phyloP scores from a whole-genome alignment of 2,113 vertebrate species.

The Sylvietta virens region DNA sequence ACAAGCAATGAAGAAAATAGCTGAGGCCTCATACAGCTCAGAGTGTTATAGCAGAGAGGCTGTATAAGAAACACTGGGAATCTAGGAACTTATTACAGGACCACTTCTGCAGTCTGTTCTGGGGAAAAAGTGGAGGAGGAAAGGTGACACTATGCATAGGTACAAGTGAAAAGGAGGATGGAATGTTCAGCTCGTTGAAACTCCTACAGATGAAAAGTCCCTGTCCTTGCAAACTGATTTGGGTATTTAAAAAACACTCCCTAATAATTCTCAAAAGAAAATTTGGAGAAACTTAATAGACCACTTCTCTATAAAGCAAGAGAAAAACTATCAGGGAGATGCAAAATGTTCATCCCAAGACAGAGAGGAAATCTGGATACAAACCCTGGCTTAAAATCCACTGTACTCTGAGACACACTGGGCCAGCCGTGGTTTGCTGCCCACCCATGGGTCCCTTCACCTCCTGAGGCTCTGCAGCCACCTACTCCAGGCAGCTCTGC shows the following conservation, averaged over 20 bases:
- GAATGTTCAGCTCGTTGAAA: neutral
- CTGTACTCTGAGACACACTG: too few relatives aligned
- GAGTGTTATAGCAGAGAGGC: neutral
- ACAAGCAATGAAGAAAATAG: neutral
- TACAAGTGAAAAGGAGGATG: neutral
- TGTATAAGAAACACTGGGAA: neutral
- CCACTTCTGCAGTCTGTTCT: neutral
- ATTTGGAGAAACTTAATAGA: neutral
- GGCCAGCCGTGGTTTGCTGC: neutral
- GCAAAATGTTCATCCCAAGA: neutral
- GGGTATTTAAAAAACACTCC: neutral
- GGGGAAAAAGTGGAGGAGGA: neutral
- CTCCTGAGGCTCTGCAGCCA: neutral
- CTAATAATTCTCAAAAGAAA: neutral
- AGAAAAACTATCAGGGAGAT: neutral
- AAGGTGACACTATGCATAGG: neutral
- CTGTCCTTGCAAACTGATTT: neutral
- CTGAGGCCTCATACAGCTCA: neutral
- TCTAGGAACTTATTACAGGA: neutral
- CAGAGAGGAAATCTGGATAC: neutral
- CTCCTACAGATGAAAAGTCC: neutral
- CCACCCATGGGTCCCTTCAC: neutral
- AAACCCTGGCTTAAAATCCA: neutral
- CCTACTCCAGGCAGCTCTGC: rapidly evolving
- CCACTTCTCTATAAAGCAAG: neutral